Evolutionary conservation across 2,113 vertebrate genomes (phyloP).

Genomic region (Epinephelus lanceolatus): DNA sequence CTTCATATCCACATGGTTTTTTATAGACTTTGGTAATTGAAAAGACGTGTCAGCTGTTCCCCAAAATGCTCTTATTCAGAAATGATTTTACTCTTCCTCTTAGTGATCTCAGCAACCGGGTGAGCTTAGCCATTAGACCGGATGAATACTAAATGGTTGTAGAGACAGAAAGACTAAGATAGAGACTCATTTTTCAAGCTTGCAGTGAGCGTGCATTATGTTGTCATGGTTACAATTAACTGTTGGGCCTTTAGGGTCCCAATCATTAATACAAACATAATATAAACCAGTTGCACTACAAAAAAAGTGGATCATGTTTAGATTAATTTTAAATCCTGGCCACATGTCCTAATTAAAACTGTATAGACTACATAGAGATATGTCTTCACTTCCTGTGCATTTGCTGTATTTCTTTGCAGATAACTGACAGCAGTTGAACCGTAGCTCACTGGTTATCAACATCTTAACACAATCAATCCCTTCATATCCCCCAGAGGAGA

Average conservation of each 20-base stretch:
- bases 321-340: neutral
- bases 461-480: neutral
- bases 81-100: neutral
- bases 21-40: slow-evolving; percentile 15
- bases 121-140: neutral
- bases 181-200: slow-evolving; percentile 2
- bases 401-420: neutral
- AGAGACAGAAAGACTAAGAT: slow-evolving; percentile 6
- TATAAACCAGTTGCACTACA: neutral
- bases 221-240: slow-evolving; percentile 52
- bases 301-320: neutral
- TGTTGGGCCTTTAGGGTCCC: slow-evolving; percentile 23
- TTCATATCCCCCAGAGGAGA: neutral
- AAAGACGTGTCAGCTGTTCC: slow-evolving; percentile 20
- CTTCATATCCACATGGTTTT: slow-evolving; percentile 9
- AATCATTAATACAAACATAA: slow-evolving; percentile 7
- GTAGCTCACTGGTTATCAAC: neutral
- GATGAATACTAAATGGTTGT: slow-evolving; percentile 5
- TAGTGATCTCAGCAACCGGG: neutral
- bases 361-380: neutral
- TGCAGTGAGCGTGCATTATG: slow-evolving; percentile 11
- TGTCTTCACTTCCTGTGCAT: neutral
- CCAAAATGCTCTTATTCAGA: neutral
- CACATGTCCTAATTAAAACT: neutral
- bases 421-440: slow-evolving; percentile 14